These are phyloP conservation scores for Trichonephila inaurata DNA, from an alignment of 1,140 invertebrate species.

Conservation along the genomic window DNA sequence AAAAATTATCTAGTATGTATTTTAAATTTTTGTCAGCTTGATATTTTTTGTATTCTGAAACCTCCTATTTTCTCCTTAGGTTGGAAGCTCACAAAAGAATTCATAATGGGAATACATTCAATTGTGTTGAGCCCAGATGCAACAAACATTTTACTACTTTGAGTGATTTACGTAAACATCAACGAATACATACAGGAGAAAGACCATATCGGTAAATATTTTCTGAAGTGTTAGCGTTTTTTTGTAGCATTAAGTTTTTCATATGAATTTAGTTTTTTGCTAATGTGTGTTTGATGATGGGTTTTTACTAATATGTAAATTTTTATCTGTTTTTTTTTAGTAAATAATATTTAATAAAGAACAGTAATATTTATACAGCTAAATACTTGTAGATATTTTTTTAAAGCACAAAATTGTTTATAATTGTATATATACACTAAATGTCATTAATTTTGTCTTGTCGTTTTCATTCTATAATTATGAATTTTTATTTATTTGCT, in stretches of 20 bases:
- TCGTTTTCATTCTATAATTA: no score
- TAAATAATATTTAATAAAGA: no score
- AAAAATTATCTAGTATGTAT: background rate
- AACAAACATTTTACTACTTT: conserved; percentile 95
- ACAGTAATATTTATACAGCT: background rate
- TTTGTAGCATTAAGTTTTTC: background rate
- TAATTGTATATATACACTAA: background rate
- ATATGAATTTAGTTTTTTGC: no score
- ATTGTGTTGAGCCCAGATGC: conserved; percentile 91
- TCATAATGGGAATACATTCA: conserved; percentile 97
- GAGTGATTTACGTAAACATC: conserved; percentile 96
- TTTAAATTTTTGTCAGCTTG: background rate
- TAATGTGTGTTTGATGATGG: no score
- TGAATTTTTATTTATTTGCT: no score
- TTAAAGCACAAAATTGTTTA: background rate
- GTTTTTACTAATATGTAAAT: background rate
- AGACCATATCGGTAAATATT: conserved; percentile 90
- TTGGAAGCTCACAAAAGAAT: conserved; percentile 83
- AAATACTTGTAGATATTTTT: background rate
- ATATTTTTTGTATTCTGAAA: background rate
- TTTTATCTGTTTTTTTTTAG: background rate
- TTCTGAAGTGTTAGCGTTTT: background rate
- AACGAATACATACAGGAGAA: conserved; percentile 94
- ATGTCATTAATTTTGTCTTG: no score
- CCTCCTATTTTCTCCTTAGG: background rate